Percentiles rank a stretch among this genome's conserved stretches.
Conservation (phyloP, 2,797 vertebrate genomes). For the Acipenser oxyrinchus region DNA sequence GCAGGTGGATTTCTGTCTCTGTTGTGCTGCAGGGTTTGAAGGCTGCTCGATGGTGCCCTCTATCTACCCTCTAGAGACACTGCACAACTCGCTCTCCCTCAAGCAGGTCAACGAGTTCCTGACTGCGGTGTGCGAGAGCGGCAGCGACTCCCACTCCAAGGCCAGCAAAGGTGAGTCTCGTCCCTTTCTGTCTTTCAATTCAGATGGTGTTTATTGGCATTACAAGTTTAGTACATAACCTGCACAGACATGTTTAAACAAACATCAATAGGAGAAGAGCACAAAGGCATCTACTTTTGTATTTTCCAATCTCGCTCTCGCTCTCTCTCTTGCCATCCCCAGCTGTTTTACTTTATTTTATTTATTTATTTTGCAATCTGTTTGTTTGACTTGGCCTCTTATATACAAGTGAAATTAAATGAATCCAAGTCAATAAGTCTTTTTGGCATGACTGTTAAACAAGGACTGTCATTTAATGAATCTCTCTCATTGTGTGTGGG, state of each 20-base stretch:
- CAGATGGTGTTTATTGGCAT: too few relatives aligned
- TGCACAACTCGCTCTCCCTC: slow-evolving; percentile 95
- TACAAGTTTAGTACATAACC: neutral
- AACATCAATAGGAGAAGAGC: neutral
- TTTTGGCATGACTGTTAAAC: too few relatives aligned
- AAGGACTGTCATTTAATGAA: too few relatives aligned
- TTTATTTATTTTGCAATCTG: neutral
- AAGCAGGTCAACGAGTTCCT: slow-evolving; percentile 91
- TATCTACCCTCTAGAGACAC: slow-evolving; percentile 92
- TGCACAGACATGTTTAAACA: neutral
- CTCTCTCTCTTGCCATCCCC: neutral
- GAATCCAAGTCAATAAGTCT: too few relatives aligned
- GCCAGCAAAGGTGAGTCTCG: slow-evolving; percentile 70
- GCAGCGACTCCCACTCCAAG: slow-evolving; percentile 65
- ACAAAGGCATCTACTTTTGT: too few relatives aligned
- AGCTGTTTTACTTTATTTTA: neutral
- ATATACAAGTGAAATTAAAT: too few relatives aligned
- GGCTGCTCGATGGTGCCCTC: slow-evolving; percentile 98
- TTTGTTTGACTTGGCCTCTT: too few relatives aligned
- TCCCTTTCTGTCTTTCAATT: too few relatives aligned
- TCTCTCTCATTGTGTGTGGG: neutral
- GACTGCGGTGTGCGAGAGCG: slow-evolving; percentile 72
- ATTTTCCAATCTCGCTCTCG: neutral
- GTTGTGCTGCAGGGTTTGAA: slow-evolving; percentile 79
- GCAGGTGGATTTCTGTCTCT: slow-evolving; percentile 29